Evolutionary conservation across 1,140 invertebrate genomes (phyloP), one percentile per base, ranked within the genome.

Genomic region (Pogonomyrmex californicus): DNA sequence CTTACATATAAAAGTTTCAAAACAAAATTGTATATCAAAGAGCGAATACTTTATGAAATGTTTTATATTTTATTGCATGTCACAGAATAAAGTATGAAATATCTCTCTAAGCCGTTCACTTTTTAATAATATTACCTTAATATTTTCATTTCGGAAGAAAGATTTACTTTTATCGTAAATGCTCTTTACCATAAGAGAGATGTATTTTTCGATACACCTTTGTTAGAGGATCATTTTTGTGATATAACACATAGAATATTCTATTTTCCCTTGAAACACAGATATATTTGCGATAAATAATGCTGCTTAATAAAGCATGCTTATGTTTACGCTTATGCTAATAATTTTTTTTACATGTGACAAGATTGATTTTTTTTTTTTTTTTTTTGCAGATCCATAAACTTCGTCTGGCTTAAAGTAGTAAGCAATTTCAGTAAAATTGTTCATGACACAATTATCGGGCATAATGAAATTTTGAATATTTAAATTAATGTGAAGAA

Each of bases 101-200:
- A 49, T 68, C 10, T 1, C 5, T 23, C n/a, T 33, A 7, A 49
- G 12, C 10, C 49, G 49, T 49, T 68, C 12, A 23, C 23, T 68
- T 68, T 68, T 68, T 68, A 68, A 68, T 68, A 23, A 68, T 68
- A 68, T 68, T 68, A 68, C 23, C 12, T 47, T 68, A 66, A 68
- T 68, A 68, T 12, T 68, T 68, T 49, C 49, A 68, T 49, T n/a
- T n/a, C 41, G 41, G 30, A 68, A 68, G 41, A 66, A 4, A 30
- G 23, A 49, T 49, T 68, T 68, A 68, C 38, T 23, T 68, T 68
- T 68, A 68, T 68, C 41, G 49, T 68, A 49, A 68, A 68, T 68
- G 41, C 41, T 12, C 41, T 68, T 68, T 68, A 49, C 0, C 41
- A 1, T 49, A 49, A 68, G 41, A 47, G 23, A 49, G 65, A 47